Evolutionary conservation across 2,888 invertebrate species (phyloP).

Genomic region (Baccha elongata): DNA sequence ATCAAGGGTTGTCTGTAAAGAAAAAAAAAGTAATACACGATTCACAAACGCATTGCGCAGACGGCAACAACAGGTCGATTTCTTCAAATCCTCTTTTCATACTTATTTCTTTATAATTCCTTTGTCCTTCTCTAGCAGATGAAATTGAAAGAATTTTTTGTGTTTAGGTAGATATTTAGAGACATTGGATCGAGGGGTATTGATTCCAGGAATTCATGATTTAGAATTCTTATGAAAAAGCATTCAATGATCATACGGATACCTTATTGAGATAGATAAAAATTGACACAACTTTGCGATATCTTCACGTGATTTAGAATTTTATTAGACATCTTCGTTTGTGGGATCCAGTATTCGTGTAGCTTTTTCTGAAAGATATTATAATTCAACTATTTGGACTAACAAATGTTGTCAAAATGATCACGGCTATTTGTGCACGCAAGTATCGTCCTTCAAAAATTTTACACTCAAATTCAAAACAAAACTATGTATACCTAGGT

Average conservation of each 20-base stretch:
- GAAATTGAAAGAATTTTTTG: not conserved
- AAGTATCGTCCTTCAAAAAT: not conserved
- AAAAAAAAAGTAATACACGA: slow-evolving; percentile 36
- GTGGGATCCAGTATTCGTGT: too few species aligned
- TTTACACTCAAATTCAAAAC: too few species aligned
- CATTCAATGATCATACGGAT: slow-evolving; percentile 4
- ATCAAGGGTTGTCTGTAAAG: slow-evolving; percentile 30
- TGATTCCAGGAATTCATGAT: slow-evolving; percentile 46
- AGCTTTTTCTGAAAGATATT: too few species aligned
- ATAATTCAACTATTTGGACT: too few species aligned
- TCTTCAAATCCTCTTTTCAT: slow-evolving; percentile 20
- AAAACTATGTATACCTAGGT: too few species aligned
- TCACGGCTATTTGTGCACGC: not conserved
- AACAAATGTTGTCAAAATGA: too few species aligned
- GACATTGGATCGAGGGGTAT: slow-evolving; percentile 1
- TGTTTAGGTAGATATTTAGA: not conserved
- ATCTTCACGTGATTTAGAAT: too few species aligned
- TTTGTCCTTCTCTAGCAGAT: slow-evolving; percentile 18
- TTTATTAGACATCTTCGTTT: too few species aligned
- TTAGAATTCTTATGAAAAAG: slow-evolving; percentile 26
- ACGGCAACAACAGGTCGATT: slow-evolving; percentile 55
- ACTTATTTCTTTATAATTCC: slow-evolving; percentile 70
- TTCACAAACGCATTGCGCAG: slow-evolving; percentile 43
- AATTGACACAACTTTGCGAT: too few species aligned
- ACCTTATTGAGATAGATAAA: too few species aligned